Evolutionary conservation across 2,888 invertebrate species (phyloP).

Genomic region (Apomyelois bistriatella): DNA sequence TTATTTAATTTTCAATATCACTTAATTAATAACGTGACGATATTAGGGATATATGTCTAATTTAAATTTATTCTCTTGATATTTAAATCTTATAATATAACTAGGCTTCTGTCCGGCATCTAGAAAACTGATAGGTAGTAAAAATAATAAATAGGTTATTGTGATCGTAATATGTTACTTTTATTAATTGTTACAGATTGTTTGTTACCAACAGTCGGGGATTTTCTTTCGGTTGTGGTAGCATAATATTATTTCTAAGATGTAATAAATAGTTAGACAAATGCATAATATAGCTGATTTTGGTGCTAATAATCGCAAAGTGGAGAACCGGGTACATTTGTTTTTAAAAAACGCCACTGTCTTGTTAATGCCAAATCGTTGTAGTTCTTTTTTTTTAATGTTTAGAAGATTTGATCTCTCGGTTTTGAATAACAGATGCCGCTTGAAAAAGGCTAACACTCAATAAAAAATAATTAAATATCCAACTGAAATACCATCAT

Average conservation of each 20-base stretch:
- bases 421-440: no score
- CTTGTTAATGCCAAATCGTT: neutral
- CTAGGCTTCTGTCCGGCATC: no score
- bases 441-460: no score
- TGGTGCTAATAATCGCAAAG: conserved; percentile 61
- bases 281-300: conserved; percentile 46
- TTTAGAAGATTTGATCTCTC: neutral
- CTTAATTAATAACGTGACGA: no score
- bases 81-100: no score
- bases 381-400: neutral
- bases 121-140: no score
- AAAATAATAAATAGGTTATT: no score
- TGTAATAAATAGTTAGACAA: neutral
- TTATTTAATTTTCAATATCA: no score
- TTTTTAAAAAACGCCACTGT: conserved; percentile 8
- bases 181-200: conserved; percentile 29
- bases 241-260: conserved; percentile 20
- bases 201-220: conserved; percentile 55
- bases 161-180: neutral
- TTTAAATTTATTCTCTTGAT: no score
- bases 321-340: conserved; percentile 42
- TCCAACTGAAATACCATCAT: no score
- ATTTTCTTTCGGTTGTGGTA: conserved; percentile 51
- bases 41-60: no score
- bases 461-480: no score